Conservation (phyloP, 2,113 vertebrate species). For the Thamnaconus septentrionalis region DNA sequence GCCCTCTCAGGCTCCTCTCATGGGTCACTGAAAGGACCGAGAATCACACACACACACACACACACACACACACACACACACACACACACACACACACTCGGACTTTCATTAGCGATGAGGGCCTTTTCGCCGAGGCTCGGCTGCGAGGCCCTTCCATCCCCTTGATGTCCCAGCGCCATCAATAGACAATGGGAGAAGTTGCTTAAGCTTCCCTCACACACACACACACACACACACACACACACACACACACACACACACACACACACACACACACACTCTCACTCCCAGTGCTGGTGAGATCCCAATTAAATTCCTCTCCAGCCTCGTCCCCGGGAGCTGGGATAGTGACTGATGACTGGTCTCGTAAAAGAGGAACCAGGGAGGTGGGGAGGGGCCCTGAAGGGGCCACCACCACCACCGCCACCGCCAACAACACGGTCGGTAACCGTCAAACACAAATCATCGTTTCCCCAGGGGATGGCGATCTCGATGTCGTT, state of each 20-base stretch:
- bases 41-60: constrained; percentile 28
- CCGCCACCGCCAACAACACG: neutral
- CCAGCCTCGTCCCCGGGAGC: neutral
- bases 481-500: neutral
- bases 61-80: constrained; percentile 19
- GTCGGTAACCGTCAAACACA: constrained; percentile 2
- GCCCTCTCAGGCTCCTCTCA: constrained; percentile 29
- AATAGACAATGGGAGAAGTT: constrained; percentile 39
- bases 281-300: neutral
- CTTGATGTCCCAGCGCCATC: constrained; percentile 33
- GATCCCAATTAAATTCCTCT: constrained; percentile 38
- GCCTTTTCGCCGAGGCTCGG: constrained; percentile 46
- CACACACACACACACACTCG: constrained; percentile 6
- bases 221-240: neutral
- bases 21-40: constrained; percentile 29
- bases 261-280: neutral
- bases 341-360: constrained; percentile 6
- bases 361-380: neutral
- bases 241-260: neutral
- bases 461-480: neutral
- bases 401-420: constrained; percentile 19
- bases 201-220: constrained; percentile 13
- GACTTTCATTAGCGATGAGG: constrained; percentile 55
- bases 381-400: constrained; percentile 9
- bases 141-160: constrained; percentile 44